Evolutionary conservation across 1,140 invertebrate genomes (phyloP), one percentile per base, ranked within the genome.

Genomic region (Aphaenogaster rudis): DNA sequence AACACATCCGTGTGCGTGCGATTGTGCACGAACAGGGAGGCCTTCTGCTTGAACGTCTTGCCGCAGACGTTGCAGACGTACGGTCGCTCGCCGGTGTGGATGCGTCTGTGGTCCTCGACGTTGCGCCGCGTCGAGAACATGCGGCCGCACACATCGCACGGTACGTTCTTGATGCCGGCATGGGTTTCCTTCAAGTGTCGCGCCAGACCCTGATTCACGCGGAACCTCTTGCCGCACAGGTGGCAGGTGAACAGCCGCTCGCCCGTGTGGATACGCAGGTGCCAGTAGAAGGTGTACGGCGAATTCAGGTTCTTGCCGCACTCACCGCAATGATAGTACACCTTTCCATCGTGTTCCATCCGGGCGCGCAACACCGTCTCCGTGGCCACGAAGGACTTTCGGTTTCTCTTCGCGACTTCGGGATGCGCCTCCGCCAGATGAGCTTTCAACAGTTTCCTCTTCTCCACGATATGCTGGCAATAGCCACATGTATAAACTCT

Each of bases 231-330:
- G 0, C 97, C 97, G 92, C 97, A 98, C 1, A 97, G 93, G 85
- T 97, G 96, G 91, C 98, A 98, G 42, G 96, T 96, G 91, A 96
- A 98, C 2, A 97, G 97, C 81, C 97, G 96, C 92, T 98, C 97
- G 15, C 97, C 97, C 2, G 97, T 97, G 93, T 98, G 97, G 45
- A 97, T 97, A 4, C 96, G 95, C 87, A 96, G 95, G 86, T 97
- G 97, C 93, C 95, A 96, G 17, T 96, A 91, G 90, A 96, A 97
- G 0, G 96, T 97, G 80, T 97, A 96, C 0, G 96, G 94, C 2
- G 96, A 96, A 87, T 96, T 96, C 39, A 97, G 93, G 76, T 95
- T 96, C 91, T 97, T 97, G 0, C 96, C 96, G 87, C 97, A 97
- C 0, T 96, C 93, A 54, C 94, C 94, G 84, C 97, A 97, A 13